Evolutionary conservation across 2,797 vertebrate species (phyloP).

Genomic region (Etheostoma nigrum): DNA sequence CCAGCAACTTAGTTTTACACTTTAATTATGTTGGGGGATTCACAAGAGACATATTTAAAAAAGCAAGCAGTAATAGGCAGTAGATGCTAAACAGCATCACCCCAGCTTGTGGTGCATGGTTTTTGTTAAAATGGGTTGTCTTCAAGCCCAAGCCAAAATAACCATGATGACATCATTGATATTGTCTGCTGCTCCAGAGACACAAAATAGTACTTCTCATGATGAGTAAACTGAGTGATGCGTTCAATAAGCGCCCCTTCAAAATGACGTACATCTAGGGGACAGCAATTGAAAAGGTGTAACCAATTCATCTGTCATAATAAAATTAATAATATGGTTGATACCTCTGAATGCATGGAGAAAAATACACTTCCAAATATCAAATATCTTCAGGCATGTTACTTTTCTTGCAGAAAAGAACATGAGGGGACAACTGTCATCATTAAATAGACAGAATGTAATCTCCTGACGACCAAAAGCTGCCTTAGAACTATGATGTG

Average conservation of each 20-base stretch:
- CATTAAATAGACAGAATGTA: conserved; percentile 37
- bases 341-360: neutral
- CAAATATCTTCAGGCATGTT: neutral
- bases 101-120: neutral
- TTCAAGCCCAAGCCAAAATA: neutral
- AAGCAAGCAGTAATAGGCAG: too few species aligned
- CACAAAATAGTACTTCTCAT: neutral
- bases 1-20: too few species aligned
- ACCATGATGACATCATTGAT: neutral
- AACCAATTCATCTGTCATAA: neutral
- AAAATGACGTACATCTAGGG: neutral
- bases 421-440: conserved; percentile 39
- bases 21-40: neutral
- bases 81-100: neutral
- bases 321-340: neutral
- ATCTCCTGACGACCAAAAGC: conserved; percentile 34
- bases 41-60: neutral
- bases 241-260: neutral
- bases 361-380: neutral
- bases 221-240: neutral
- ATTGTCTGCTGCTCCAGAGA: conserved; percentile 4
- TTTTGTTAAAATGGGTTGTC: neutral
- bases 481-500: conserved; percentile 6
- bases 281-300: neutral
- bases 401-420: neutral